A percentile compares a stretch with the other conserved stretches of the same genome.
Evolutionary conservation across 2,888 invertebrate species (phyloP).

Genomic region (Catocala sponsa): DNA sequence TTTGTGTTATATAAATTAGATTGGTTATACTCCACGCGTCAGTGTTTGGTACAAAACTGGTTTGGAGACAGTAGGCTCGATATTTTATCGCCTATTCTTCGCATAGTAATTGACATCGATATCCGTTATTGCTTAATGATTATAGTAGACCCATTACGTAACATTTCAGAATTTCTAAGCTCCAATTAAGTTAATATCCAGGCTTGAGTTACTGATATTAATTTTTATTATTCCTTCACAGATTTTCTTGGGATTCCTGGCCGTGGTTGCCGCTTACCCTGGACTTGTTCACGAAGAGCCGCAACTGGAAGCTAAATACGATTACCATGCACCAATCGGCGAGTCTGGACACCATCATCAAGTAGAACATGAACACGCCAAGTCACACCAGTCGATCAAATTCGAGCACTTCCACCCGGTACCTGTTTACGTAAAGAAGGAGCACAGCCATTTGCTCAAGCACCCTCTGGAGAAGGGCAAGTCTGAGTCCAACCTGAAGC

Average conservation of each 20-base stretch:
- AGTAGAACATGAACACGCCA: conserved; percentile 90
- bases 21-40: conserved; percentile 52
- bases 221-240: conserved; percentile 52
- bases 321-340: conserved; percentile 72
- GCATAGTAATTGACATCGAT: conserved; percentile 36
- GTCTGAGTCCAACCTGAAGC: conserved; percentile 88
- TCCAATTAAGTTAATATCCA: conserved; percentile 7
- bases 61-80: conserved; percentile 51
- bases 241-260: conserved; percentile 84
- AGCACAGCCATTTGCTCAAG: conserved; percentile 89
- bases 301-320: conserved; percentile 74
- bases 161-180: conserved; percentile 19
- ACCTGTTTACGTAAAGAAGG: conserved; percentile 91
- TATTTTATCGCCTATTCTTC: conserved; percentile 40
- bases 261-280: conserved; percentile 80
- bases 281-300: conserved; percentile 82
- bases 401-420: conserved; percentile 92
- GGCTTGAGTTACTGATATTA: conserved; percentile 4
- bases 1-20: conserved; percentile 68
- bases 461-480: conserved; percentile 90
- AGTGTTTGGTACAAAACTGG: conserved; percentile 62
- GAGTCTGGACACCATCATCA: conserved; percentile 88
- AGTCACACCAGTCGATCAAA: conserved; percentile 91
- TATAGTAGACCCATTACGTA: conserved; percentile 12
- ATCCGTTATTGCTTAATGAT: conserved; percentile 32